Base-by-base conservation (phyloP, 2,113 vertebrate genomes). In the Hippolais icterina region DNA sequence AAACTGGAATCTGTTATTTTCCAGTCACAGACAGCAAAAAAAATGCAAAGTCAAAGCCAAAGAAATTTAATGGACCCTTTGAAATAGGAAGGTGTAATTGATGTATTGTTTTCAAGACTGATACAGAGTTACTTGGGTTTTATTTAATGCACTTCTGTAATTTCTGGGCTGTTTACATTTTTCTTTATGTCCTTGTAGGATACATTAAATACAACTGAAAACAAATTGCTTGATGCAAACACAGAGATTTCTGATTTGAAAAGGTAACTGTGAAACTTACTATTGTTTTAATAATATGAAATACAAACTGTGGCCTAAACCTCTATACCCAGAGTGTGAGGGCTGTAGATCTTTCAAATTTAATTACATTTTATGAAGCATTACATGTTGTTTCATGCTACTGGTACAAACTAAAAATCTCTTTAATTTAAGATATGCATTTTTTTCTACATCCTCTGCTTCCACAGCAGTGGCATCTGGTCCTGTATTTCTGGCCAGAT, bases 191-290 rank as follows among this genome's bases (percentile, higher is more conserved):
- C 42, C 68, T 94, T 56, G 18, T 90, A 99, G 99, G 99, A 98
- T 96, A 98, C 98, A 0, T 96, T 99, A 97, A 97, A 98, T 91
- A 97, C 97, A n/a, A 98, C 98, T 14, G 99, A 99, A 91, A 99
- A 99, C 96, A 99, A 98, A 95, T 97, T 99, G 33, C 97, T 98
- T 54, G 98, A 99, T 90, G 98, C 99, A 81, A 98, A 98, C 42
- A 97, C 97, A 29, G 98, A 99, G 96, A 99, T 99, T 86, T 98
- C 98, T 50, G 99, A 99, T 61, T 97, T 99, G 86, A 99, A 98
- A 98, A 99, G 99, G 99, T 99, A 98, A 98, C 57, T 80, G 31
- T 31, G 19, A 68, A 90, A 50, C 54, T 88, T 69, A 12, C 3
- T 90, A 3, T 7, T 93, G 5, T 54, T 85, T 87, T 54, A 77